Percentiles rank a stretch among this genome's conserved stretches.
These are phyloP conservation scores for Amblyornis subalaris DNA, from an alignment of 2,113 vertebrate genomes.

Conservation along the genomic window DNA sequence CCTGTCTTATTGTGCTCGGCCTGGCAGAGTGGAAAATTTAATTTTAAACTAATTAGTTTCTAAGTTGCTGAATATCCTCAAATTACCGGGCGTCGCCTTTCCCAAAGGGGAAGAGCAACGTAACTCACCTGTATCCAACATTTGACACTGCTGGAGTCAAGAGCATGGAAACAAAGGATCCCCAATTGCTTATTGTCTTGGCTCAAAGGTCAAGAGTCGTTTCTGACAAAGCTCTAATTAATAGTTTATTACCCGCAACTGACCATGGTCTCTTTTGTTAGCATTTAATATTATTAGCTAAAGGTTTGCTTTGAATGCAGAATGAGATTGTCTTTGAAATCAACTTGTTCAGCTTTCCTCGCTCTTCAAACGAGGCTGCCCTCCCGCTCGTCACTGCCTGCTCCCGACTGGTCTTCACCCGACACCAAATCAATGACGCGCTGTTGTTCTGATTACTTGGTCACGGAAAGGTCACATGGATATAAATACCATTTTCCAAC, in stretches of 20 bases:
- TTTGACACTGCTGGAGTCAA: slow-evolving; percentile 77
- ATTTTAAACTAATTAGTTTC: slow-evolving; percentile 88
- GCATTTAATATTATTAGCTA: slow-evolving; percentile 50
- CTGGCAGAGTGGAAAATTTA: slow-evolving; percentile 86
- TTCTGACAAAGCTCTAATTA: slow-evolving; percentile 85
- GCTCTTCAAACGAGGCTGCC: slow-evolving; percentile 6
- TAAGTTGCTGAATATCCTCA: slow-evolving; percentile 75
- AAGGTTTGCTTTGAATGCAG: slow-evolving; percentile 52
- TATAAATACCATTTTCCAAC: not conserved
- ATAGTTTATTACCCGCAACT: slow-evolving; percentile 87
- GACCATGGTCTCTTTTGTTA: slow-evolving; percentile 59
- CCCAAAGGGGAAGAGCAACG: slow-evolving; percentile 50
- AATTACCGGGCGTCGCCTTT: slow-evolving; percentile 80
- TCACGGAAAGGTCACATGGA: not conserved
- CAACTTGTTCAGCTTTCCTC: not conserved
- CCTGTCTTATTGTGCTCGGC: slow-evolving; percentile 68
- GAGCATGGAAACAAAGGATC: slow-evolving; percentile 76
- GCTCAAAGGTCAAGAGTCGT: slow-evolving; percentile 75
- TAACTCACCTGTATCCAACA: slow-evolving; percentile 79
- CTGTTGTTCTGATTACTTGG: not conserved
- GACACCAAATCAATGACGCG: not conserved
- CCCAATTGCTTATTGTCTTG: slow-evolving; percentile 76
- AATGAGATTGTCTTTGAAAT: not conserved
- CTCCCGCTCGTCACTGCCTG: accelerated
- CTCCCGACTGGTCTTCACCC: not conserved